Base-by-base conservation (phyloP, 2,113 vertebrate species). In the Ceratotherium simum region DNA sequence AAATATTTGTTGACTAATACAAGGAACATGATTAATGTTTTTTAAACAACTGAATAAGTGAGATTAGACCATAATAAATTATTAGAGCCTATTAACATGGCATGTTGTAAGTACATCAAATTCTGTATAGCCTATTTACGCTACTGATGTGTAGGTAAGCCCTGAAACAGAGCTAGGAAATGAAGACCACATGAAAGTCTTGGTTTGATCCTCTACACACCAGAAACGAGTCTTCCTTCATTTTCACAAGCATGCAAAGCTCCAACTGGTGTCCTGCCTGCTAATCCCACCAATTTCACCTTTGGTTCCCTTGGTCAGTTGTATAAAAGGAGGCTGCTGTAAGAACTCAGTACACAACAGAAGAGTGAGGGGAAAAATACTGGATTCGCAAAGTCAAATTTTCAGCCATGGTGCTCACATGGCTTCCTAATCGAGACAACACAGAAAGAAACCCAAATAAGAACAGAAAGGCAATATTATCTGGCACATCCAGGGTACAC, bases 401-500 rank as follows among this genome's bases (percentile, higher is more conserved):
- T 96, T 91, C 67, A 97, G 27, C 42, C 69, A 56, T 14, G 12
- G 79, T 88, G 21, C n/a, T 90, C 80, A 67, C 18, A 8, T 31
- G 56, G 36, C 46, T 95, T 96, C 81, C 85, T 93, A 95, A 73
- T 46, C 48, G 36, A 96, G 33, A 79, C 36, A 60, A 76, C 33
- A 46, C 39, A 91, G 67, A 94, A 90, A 92, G 5, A 76, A 88
- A 89, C 23, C 65, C 76, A 93, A 95, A 64, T 33, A 72, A 96
- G 20, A 94, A 67, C 16, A 92, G 31, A 88, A 96, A 96, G 18
- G 48, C 23, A 88, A 20, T 62, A 56, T 29, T 58, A 78, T 54
- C 82, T 69, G 76, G 36, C 56, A 85, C 17, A 93, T 91, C 13
- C 13, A 80, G 36, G 5, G 65, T 67, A 82, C 18, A 69, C 2